phyloP scores from a whole-genome alignment of 1,140 invertebrate genomes.

The Drosophila rufa region DNA sequence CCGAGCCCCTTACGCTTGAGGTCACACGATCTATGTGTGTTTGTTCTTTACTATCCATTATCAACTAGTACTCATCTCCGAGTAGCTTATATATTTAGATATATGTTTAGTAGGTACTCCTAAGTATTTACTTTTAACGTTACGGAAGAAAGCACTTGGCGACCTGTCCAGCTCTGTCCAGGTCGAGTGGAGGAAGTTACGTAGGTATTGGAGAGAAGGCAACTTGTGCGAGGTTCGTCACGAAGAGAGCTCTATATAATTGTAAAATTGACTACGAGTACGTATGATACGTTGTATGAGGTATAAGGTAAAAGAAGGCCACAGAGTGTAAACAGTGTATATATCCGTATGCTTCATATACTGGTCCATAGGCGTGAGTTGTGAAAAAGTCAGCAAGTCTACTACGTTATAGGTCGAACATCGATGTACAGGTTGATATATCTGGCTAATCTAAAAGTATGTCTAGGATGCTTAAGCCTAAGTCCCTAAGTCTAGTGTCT shows the following conservation, averaged over 20 bases:
- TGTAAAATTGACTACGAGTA: slow-evolving; percentile 81
- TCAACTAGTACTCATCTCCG: slow-evolving; percentile 22
- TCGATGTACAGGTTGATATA: slow-evolving; percentile 44
- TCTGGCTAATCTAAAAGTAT: slow-evolving; percentile 23
- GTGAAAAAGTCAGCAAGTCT: slow-evolving; percentile 74
- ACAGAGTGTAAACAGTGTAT: slow-evolving; percentile 74
- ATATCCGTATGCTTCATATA: slow-evolving; percentile 58
- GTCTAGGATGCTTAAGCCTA: slow-evolving; percentile 23
- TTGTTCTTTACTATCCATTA: slow-evolving; percentile 17
- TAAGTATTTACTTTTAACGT: slow-evolving; percentile 17
- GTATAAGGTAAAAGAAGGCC: slow-evolving; percentile 79
- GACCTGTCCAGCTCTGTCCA: slow-evolving; percentile 53
- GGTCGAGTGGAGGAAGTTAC: slow-evolving; percentile 59
- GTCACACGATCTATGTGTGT: slow-evolving; percentile 3
- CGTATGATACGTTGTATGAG: slow-evolving; percentile 67
- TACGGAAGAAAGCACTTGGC: slow-evolving; percentile 56
- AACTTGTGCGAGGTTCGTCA: slow-evolving; percentile 67
- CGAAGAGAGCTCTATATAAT: slow-evolving; percentile 35
- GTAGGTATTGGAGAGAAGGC: slow-evolving; percentile 62
- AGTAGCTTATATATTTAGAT: slow-evolving; percentile 25
- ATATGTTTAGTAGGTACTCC: slow-evolving; percentile 17
- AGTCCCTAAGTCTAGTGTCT: slow-evolving; percentile 30
- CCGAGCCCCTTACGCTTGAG: slow-evolving; percentile 27
- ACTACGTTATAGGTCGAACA: slow-evolving; percentile 46
- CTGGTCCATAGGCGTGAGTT: slow-evolving; percentile 73